These are phyloP conservation scores for Stenurella melanura DNA, from an alignment of 2,888 invertebrate species.

Conservation along the genomic window DNA sequence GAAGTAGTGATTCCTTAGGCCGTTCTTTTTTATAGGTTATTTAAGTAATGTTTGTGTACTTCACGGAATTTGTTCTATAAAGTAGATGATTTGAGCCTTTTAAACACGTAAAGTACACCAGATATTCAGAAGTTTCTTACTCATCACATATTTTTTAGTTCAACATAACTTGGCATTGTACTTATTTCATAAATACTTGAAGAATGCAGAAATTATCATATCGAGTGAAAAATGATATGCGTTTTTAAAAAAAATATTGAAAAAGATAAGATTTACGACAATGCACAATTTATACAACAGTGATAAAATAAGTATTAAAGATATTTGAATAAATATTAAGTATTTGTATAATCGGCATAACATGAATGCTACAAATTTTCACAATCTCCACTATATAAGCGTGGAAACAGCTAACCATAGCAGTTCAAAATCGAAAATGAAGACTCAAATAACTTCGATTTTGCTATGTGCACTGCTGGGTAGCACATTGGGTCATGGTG, in stretches of 20 bases:
- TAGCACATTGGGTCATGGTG: conserved; percentile 59
- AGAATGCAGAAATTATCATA: background rate
- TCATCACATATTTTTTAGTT: background rate
- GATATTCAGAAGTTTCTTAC: background rate
- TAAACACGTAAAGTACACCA: background rate
- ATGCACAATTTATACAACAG: conserved; percentile 7
- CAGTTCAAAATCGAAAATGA: conserved; percentile 56
- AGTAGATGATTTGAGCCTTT: background rate
- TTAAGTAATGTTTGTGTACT: too few species aligned
- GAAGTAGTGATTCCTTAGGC: too few species aligned
- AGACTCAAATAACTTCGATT: conserved; percentile 55
- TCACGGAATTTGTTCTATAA: too few species aligned
- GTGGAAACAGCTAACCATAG: conserved; percentile 16
- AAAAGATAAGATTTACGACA: conserved; percentile 29
- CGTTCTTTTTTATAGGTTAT: too few species aligned
- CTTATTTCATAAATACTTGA: background rate
- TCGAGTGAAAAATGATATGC: background rate
- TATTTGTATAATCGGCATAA: conserved; percentile 40
- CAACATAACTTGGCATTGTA: background rate
- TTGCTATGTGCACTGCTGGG: conserved; percentile 56
- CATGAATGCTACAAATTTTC: conserved; percentile 18
- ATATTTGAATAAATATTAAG: conserved; percentile 17
- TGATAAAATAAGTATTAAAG: conserved; percentile 16
- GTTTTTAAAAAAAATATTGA: background rate
- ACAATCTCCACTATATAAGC: conserved; percentile 42